A percentile compares a stretch with the other conserved stretches of the same genome.
phyloP scores from a whole-genome alignment of 1,140 invertebrate genomes.

The Ladona fulva region DNA sequence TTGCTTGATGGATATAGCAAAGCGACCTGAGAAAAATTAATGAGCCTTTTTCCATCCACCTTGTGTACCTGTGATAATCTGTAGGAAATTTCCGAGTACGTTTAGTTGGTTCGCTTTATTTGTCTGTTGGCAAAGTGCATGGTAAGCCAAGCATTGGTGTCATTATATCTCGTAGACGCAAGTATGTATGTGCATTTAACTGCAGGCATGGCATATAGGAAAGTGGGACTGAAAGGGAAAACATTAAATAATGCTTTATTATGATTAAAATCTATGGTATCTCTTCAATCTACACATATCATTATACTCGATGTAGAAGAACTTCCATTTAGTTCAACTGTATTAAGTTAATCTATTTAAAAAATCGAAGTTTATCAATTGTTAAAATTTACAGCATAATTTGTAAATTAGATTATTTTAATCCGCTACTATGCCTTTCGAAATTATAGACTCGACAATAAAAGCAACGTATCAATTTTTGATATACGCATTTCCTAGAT shows the following conservation, averaged over 20 bases:
- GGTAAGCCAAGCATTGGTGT: constrained; percentile 7
- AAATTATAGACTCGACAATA: neutral
- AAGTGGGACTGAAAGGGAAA: neutral
- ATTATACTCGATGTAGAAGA: neutral
- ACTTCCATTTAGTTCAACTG: too few relatives aligned
- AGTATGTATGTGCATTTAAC: constrained; percentile 2
- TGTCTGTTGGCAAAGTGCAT: neutral
- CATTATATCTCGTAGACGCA: neutral
- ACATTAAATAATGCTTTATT: neutral
- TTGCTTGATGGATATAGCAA: neutral
- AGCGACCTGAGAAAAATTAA: neutral
- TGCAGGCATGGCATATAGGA: constrained; percentile 3
- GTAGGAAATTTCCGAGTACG: neutral
- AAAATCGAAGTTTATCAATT: too few relatives aligned
- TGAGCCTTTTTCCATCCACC: neutral
- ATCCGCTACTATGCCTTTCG: too few relatives aligned
- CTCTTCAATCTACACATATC: constrained; percentile 1
- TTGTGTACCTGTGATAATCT: neutral
- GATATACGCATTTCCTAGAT: neutral
- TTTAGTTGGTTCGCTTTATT: constrained; percentile 1
- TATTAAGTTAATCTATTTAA: too few relatives aligned
- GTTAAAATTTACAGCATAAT: too few relatives aligned
- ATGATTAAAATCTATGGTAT: neutral
- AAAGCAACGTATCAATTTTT: neutral
- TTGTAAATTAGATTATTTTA: too few relatives aligned